Conservation (phyloP, 2,888 invertebrate genomes). For the Drosophila koepferae region DNA sequence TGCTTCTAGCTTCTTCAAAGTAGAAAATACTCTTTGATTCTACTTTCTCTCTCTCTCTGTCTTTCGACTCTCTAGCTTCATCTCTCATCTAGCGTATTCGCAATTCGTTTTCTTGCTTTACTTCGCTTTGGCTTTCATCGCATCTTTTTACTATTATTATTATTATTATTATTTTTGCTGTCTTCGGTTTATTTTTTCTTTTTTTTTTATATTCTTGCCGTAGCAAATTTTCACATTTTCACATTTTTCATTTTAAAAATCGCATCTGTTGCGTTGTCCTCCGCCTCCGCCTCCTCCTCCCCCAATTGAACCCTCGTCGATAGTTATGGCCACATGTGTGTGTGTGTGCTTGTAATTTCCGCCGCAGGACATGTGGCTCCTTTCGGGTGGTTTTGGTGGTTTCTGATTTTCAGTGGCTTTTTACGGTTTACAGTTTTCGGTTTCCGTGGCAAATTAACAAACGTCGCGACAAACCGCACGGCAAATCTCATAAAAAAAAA, state of each 20-base stretch:
- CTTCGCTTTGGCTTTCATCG: background rate
- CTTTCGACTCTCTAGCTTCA: background rate
- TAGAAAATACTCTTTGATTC: background rate
- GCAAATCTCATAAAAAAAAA: constrained; percentile 19
- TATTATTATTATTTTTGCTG: constrained; percentile 7
- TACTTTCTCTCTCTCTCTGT: background rate
- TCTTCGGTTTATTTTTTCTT: constrained; percentile 15
- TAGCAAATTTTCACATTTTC: constrained; percentile 61
- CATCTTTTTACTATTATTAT: constrained; percentile 10
- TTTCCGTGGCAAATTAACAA: constrained; percentile 77
- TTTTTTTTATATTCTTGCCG: constrained; percentile 47
- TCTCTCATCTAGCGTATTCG: constrained; percentile 6
- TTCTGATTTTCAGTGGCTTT: background rate
- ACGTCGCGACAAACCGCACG: constrained; percentile 76
- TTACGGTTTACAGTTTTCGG: constrained; percentile 13
- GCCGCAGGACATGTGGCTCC: constrained; percentile 57
- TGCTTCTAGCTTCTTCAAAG: background rate
- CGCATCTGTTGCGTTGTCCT: constrained; percentile 66
- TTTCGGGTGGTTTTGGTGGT: constrained; percentile 27
- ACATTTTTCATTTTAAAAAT: constrained; percentile 60
- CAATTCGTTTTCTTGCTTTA: constrained; percentile 1
- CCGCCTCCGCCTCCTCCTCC: background rate
- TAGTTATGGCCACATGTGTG: constrained; percentile 45
- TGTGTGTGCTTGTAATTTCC: constrained; percentile 53
- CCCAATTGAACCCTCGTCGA: constrained; percentile 27